Evolutionary conservation across 2,888 invertebrate species (phyloP).

Genomic region (Rhagonycha lutea): DNA sequence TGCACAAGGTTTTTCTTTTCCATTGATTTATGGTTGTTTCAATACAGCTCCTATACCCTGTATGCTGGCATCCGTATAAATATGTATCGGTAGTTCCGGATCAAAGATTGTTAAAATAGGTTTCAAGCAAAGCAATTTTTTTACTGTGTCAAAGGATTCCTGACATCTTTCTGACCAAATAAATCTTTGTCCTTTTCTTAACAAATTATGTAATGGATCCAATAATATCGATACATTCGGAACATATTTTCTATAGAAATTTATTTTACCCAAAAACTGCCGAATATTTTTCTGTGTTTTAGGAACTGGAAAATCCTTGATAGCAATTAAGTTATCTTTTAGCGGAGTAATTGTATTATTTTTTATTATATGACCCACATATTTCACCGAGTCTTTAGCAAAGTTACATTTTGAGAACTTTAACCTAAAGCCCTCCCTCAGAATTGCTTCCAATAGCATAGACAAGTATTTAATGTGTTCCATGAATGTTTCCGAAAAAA

Average conservation of each 20-base stretch:
- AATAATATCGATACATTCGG: constrained; percentile 1
- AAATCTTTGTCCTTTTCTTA: constrained; percentile 7
- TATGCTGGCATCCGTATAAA: constrained; percentile 28
- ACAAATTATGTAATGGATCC: constrained; percentile 21
- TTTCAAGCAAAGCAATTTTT: constrained; percentile 5
- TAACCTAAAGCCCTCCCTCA: too few species aligned
- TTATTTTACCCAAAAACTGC: constrained; percentile 26
- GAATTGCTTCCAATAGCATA: too few species aligned
- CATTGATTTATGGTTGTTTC: constrained; percentile 33
- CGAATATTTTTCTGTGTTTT: constrained; percentile 28
- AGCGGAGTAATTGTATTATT: too few species aligned
- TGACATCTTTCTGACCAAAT: constrained; percentile 10
- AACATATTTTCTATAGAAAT: neutral
- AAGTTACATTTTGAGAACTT: too few species aligned
- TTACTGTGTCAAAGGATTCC: constrained; percentile 3
- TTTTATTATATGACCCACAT: too few species aligned
- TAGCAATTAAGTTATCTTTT: too few species aligned
- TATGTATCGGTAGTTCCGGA: constrained; percentile 7
- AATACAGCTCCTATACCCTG: constrained; percentile 35
- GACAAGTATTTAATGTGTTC: too few species aligned
- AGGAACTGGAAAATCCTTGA: constrained; percentile 8
- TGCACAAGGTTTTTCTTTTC: constrained; percentile 29
- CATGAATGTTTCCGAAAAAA: too few species aligned
- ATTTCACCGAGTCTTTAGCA: too few species aligned
- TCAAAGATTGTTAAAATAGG: constrained; percentile 17